phyloP scores from a whole-genome alignment of 2,113 vertebrate species.

The Zosterops hypoxanthus region DNA sequence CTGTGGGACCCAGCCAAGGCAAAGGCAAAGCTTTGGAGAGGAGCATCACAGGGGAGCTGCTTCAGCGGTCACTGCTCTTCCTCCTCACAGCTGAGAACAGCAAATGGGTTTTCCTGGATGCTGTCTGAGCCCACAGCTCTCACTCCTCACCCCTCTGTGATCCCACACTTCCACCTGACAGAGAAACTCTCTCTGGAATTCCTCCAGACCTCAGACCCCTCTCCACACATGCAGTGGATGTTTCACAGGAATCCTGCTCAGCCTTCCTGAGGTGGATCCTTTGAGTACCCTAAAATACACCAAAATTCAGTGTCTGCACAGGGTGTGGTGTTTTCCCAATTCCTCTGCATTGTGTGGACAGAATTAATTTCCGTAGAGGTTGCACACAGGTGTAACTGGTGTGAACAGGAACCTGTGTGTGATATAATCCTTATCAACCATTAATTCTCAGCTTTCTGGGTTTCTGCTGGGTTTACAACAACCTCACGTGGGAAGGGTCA shows the following conservation, averaged over 20 bases:
- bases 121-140: neutral
- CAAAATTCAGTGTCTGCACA: neutral
- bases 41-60: neutral
- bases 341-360: neutral
- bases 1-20: too few relatives aligned
- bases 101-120: neutral
- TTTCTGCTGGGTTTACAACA: neutral
- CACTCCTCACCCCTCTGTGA: neutral
- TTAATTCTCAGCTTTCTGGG: neutral
- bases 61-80: rapidly evolving
- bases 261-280: neutral
- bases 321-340: neutral
- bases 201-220: neutral
- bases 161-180: neutral
- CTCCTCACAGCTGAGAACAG: neutral
- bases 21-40: neutral
- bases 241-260: neutral
- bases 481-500: neutral
- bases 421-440: neutral
- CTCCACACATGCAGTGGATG: neutral
- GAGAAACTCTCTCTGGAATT: neutral
- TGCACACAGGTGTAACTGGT: neutral
- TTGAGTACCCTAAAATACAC: neutral
- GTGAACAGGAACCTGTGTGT: neutral
- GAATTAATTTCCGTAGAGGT: neutral